Evolutionary conservation across 2,888 invertebrate species (phyloP).

Genomic region (Bugula neritina): DNA sequence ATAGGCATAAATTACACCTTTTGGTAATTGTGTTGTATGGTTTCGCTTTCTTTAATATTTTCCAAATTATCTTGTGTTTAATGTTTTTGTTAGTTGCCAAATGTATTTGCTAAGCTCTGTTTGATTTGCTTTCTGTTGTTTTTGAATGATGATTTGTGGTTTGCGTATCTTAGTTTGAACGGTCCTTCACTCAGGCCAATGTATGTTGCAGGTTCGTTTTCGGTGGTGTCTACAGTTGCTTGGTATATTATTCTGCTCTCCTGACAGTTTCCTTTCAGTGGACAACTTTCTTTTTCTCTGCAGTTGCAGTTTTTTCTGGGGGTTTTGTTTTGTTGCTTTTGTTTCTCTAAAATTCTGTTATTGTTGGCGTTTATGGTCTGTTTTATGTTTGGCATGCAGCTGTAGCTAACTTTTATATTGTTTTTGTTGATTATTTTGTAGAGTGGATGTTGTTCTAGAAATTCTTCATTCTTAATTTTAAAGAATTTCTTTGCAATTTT

Average conservation of each 20-base stretch:
- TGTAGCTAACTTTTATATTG: not conserved
- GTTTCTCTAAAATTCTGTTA: too few relatives aligned
- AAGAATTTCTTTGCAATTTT: not conserved
- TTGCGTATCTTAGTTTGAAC: not conserved
- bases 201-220: not conserved
- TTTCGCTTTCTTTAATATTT: not conserved
- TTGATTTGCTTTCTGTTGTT: not conserved
- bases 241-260: not conserved
- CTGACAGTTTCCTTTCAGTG: not conserved
- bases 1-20: constrained; percentile 5
- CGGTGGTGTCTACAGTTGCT: not conserved
- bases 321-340: not conserved
- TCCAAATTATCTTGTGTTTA: not conserved
- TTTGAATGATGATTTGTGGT: not conserved
- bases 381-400: not conserved
- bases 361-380: not conserved
- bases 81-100: not conserved
- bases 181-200: not conserved
- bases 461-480: not conserved
- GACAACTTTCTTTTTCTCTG: not conserved
- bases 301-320: not conserved
- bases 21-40: not conserved
- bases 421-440: not conserved
- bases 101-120: not conserved
- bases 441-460: not conserved